phyloP scores from a whole-genome alignment of 2,113 vertebrate species.

The Gambusia affinis region DNA sequence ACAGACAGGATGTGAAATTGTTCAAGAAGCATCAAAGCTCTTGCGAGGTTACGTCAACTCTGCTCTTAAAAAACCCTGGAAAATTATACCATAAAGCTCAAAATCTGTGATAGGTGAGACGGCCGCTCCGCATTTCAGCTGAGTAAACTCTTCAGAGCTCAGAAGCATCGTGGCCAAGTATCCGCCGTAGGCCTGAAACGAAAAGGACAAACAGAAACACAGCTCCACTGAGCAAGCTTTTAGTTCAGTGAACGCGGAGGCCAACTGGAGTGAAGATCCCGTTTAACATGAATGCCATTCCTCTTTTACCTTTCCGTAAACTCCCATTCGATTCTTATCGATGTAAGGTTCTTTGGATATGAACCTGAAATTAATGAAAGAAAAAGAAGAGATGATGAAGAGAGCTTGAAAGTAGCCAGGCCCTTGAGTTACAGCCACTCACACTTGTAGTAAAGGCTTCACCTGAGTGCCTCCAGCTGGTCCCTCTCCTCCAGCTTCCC shows the following conservation, averaged over 20 bases:
- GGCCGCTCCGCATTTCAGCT: conserved; percentile 87
- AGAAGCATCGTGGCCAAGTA: conserved; percentile 90
- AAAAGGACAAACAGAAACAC: conserved; percentile 12
- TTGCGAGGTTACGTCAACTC: background rate
- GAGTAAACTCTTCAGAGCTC: conserved; percentile 81
- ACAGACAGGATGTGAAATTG: background rate
- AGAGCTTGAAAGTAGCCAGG: background rate
- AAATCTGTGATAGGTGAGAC: conserved; percentile 96
- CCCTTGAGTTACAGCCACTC: background rate
- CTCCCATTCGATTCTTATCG: conserved; percentile 88
- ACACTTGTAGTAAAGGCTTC: background rate
- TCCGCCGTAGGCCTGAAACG: conserved; percentile 90
- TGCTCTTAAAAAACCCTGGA: background rate
- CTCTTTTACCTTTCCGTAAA: conserved; percentile 89
- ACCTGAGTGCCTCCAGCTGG: conserved; percentile 91
- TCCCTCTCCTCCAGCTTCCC: conserved; percentile 89
- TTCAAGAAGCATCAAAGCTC: background rate
- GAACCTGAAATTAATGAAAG: conserved; percentile 72
- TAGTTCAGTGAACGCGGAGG: background rate
- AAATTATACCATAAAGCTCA: conserved; percentile 87
- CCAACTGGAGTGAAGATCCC: background rate
- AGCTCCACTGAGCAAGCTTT: background rate
- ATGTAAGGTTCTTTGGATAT: conserved; percentile 88
- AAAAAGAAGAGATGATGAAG: background rate
- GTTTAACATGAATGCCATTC: background rate